Evolutionary conservation across 2,113 vertebrate species (phyloP), one percentile per base, ranked within the genome.

Genomic region (Miniopterus natalensis): DNA sequence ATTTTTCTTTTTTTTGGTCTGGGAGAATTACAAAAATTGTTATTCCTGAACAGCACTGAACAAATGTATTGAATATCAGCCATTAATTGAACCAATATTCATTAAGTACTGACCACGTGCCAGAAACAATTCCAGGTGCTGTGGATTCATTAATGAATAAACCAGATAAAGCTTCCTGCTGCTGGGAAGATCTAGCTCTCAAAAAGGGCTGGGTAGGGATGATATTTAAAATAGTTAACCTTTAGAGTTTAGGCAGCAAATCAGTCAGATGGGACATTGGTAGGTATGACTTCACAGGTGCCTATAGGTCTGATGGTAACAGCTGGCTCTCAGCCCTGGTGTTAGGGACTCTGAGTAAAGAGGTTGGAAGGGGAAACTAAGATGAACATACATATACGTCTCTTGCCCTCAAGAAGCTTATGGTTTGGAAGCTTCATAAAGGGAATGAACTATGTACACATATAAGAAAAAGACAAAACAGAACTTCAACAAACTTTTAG

Each of bases 341-440:
- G 18, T 51, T 77, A 77, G 85, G 18, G 65, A 49, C 17, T 23
- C 25, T 45, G 47, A 31, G 23, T 51, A 31, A 6, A 2, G 21
- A 14, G 3, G 40, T 6, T 13, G 23, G 47, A 31, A 80, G 13
- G 40, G 8, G 10, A 70, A 78, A 79, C 0, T 6, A 85, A 80
- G 36, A 84, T 63, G 51, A 59, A 63, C 36, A n/a, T 71, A 42
- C 51, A 63, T 42, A n/a, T 71, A 42, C 51, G 5, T 40, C 5
- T 96, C 81, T 84, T 97, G 65, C 10, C 78, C 63, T 84, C 88
- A 94, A 78, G 94, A 95, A 94, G 63, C 88, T 88, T 92, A 61
- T 53, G 59, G 49, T 88, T 95, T 95, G 90, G 36, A 36, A 36
- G 36, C 36, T 36, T 36, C 36, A 70, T 85, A 77, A 89, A 88